Evolutionary conservation across 2,113 vertebrate genomes (phyloP).

Genomic region (Promerops cafer): DNA sequence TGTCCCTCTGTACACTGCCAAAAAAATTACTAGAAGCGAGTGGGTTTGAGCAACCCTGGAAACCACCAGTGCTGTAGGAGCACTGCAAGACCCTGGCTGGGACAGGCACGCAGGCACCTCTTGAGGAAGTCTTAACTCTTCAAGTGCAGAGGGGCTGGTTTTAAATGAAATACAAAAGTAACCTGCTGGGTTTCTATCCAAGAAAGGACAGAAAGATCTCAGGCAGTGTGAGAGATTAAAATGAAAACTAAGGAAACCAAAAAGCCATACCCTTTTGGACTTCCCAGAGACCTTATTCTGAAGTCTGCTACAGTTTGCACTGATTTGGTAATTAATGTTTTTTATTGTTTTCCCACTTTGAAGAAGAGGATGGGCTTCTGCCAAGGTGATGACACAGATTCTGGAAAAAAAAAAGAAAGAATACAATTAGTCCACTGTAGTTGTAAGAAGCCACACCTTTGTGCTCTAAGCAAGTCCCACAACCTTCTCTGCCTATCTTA

Average conservation of each 20-base stretch:
- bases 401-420: constrained; percentile 55
- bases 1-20: background rate
- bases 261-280: constrained; percentile 86
- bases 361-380: constrained; percentile 91
- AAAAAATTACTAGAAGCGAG: rapidly evolving
- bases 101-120: background rate
- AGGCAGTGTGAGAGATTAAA: background rate
- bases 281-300: constrained; percentile 97
- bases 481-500: background rate
- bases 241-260: background rate
- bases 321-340: constrained; percentile 93
- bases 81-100: too few relatives aligned
- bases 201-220: background rate
- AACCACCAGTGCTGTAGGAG: background rate
- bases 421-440: rapidly evolving
- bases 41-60: background rate
- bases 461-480: background rate
- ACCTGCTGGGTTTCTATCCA: background rate
- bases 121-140: background rate
- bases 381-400: constrained; percentile 91
- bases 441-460: background rate
- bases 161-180: background rate
- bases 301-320: constrained; percentile 90
- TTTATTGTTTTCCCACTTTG: constrained; percentile 82
- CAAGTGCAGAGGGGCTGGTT: background rate